Evolutionary conservation across 2,888 invertebrate species (phyloP).

Genomic region (Keiferia lycopersicella): DNA sequence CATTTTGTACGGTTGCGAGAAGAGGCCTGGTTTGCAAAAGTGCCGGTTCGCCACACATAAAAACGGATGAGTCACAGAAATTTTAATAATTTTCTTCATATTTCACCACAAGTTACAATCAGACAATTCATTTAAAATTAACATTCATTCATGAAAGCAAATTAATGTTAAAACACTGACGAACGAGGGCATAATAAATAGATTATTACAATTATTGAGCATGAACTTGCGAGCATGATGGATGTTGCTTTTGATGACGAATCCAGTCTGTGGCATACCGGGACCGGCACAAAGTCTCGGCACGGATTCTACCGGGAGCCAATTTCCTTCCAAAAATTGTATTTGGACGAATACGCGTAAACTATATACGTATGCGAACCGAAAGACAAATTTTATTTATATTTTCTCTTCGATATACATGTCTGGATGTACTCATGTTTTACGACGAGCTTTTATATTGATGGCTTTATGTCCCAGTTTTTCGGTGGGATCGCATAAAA

Average conservation of each 20-base stretch:
- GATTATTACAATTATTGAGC: no score
- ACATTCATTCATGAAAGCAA: no score
- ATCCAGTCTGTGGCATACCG: no score
- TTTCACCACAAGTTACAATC: no score
- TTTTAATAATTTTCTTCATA: no score
- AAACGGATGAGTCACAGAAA: no score
- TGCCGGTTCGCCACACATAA: no score
- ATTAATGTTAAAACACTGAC: no score
- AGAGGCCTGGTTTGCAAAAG: conserved; percentile 24
- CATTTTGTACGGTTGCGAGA: conserved; percentile 62
- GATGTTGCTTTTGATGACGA: no score
- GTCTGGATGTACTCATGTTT: conserved; percentile 43
- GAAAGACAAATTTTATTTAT: conserved; percentile 74
- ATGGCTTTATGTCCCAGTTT: conserved; percentile 50
- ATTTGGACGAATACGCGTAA: conserved; percentile 73
- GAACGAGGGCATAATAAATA: no score
- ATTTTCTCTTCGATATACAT: conserved; percentile 43
- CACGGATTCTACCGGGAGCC: conserved; percentile 60
- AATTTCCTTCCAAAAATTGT: conserved; percentile 78
- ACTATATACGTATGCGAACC: conserved; percentile 73
- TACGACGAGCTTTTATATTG: conserved; percentile 62
- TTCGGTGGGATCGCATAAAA: conserved; percentile 40
- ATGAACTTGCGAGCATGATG: no score
- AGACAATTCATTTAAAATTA: no score
- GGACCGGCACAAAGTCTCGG: neutral